Percentiles rank a stretch among this genome's conserved stretches.
Evolutionary conservation across 2,888 invertebrate genomes (phyloP).

Genomic region (Coremacera marginata): DNA sequence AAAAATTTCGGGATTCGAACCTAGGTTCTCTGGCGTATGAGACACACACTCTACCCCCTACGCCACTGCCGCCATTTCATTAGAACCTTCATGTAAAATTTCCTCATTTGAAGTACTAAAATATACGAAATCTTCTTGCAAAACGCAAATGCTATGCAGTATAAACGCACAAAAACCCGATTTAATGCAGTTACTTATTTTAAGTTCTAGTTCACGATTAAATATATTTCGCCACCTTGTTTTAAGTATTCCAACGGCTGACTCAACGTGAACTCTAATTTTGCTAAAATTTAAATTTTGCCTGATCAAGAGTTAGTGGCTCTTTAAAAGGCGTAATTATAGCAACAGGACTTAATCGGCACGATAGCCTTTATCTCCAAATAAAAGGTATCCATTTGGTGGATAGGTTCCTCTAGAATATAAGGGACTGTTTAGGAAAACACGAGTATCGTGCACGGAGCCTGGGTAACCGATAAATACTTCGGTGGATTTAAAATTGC

Average conservation of each 20-base stretch:
- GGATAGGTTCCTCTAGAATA: conserved; percentile 21
- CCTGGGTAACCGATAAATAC: conserved; percentile 26
- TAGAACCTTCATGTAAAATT: too few species aligned
- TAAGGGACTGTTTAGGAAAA: conserved; percentile 32
- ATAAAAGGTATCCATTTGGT: background rate
- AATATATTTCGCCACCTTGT: conserved; percentile 26
- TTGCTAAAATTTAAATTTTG: conserved; percentile 23
- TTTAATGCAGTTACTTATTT: conserved; percentile 11
- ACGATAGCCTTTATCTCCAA: conserved; percentile 29
- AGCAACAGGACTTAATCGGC: conserved; percentile 26
- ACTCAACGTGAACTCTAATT: conserved; percentile 9
- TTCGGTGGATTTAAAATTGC: conserved; percentile 2
- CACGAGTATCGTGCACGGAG: conserved; percentile 28
- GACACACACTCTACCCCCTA: too few species aligned
- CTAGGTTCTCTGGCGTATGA: too few species aligned
- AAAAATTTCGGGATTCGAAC: too few species aligned
- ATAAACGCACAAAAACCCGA: background rate
- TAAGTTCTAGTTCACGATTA: conserved; percentile 5
- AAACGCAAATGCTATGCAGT: too few species aligned
- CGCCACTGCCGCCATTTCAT: too few species aligned
- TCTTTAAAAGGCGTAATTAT: conserved; percentile 36
- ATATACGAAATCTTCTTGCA: too few species aligned
- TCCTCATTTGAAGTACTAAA: too few species aligned
- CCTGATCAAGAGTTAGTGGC: conserved; percentile 4
- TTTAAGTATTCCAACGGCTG: conserved; percentile 12